Evolutionary conservation across 2,888 invertebrate genomes (phyloP).

Genomic region (Eubasilissa splendida): DNA sequence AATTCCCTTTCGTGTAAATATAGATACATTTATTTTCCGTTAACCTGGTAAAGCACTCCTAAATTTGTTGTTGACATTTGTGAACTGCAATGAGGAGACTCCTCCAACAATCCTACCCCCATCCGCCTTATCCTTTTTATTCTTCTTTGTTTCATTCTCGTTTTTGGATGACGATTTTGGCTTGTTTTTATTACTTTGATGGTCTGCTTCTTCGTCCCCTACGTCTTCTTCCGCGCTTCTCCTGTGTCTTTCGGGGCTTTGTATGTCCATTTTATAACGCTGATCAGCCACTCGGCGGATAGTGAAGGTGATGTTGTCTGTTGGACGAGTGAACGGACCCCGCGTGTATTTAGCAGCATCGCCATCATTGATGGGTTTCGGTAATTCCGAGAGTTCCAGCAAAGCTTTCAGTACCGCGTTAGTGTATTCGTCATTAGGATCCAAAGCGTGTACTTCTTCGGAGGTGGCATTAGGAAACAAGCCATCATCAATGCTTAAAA

Average conservation of each 20-base stretch:
- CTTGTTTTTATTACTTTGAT: neutral
- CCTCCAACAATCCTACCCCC: conserved; percentile 43
- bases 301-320: neutral
- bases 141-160: neutral
- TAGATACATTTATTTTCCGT: too few species aligned
- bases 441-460: neutral
- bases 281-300: neutral
- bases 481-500: neutral
- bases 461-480: neutral
- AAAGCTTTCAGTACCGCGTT: neutral
- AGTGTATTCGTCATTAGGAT: neutral
- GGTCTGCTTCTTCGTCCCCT: conserved; percentile 1
- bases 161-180: neutral
- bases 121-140: conserved; percentile 6
- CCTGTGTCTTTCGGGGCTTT: neutral
- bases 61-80: conserved; percentile 38
- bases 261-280: neutral
- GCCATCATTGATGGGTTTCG: neutral
- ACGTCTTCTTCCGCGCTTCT: conserved; percentile 3
- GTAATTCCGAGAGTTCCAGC: conserved; percentile 3
- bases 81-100: conserved; percentile 30
- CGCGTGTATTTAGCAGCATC: neutral
- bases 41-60: conserved; percentile 14
- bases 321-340: neutral
- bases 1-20: too few species aligned